Conservation (phyloP, 2,888 invertebrate genomes). For the Alitta virens region DNA sequence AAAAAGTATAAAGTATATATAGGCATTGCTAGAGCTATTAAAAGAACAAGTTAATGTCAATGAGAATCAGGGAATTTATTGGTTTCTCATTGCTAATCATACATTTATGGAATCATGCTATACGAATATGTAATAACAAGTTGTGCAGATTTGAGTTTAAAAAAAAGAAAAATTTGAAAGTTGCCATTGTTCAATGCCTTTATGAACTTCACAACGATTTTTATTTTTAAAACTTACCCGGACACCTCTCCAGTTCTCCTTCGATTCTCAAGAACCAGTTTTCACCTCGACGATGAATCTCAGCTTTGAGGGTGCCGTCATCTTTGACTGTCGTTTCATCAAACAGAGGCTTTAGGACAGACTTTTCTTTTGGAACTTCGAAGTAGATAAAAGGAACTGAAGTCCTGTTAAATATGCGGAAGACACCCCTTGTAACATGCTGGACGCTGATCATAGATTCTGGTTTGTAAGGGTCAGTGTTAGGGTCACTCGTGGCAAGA, state of each 20-base stretch:
- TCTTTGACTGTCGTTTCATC: conserved; percentile 36
- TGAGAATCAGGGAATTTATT: too few relatives aligned
- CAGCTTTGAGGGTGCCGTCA: conserved; percentile 37
- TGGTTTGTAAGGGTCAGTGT: conserved; percentile 25
- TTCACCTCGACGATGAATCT: conserved; percentile 32
- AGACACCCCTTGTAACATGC: conserved; percentile 16
- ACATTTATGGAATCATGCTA: too few relatives aligned
- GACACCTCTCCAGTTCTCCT: conserved; percentile 29
- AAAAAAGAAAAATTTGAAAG: too few relatives aligned
- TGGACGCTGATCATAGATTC: conserved; percentile 24
- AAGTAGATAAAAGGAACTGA: conserved; percentile 34
- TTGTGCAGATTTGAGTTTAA: too few relatives aligned
- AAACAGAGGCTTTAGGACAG: conserved; percentile 41
- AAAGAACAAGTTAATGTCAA: too few relatives aligned
- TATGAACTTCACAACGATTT: too few relatives aligned
- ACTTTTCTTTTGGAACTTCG: conserved; percentile 35
- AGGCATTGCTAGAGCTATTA: too few relatives aligned
- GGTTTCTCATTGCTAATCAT: too few relatives aligned
- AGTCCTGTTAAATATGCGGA: conserved; percentile 29
- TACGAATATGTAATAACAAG: too few relatives aligned
- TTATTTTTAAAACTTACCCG: conserved; percentile 21
- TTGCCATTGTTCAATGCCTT: too few relatives aligned
- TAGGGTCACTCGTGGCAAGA: conserved; percentile 14
- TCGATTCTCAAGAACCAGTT: conserved; percentile 25
- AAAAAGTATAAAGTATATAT: too few relatives aligned